Evolutionary conservation across 2,888 invertebrate genomes (phyloP).

Genomic region (Drosophila parthenogenetica): DNA sequence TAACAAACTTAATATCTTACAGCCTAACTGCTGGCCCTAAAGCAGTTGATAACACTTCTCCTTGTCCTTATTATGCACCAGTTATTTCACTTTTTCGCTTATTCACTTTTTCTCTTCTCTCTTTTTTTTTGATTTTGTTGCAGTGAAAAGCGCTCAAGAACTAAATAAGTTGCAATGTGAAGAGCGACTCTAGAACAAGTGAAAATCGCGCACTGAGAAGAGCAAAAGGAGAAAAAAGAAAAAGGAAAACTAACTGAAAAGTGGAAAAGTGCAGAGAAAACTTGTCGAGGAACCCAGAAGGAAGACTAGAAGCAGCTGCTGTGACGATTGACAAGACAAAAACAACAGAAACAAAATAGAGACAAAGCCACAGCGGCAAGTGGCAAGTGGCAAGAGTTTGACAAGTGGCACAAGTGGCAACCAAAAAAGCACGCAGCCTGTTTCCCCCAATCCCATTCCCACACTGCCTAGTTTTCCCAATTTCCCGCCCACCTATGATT

Average conservation of each 20-base stretch:
- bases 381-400: constrained; percentile 59
- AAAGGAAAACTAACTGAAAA: constrained; percentile 29
- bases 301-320: constrained; percentile 49
- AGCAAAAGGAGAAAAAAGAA: constrained; percentile 21
- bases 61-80: not conserved
- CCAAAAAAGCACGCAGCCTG: constrained; percentile 48
- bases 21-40: not conserved
- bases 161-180: constrained; percentile 80
- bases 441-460: constrained; percentile 25
- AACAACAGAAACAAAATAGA: constrained; percentile 51
- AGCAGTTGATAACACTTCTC: not conserved
- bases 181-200: constrained; percentile 62
- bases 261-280: constrained; percentile 50
- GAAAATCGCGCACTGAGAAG: constrained; percentile 44
- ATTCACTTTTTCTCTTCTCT: constrained; percentile 46
- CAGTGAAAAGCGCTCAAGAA: constrained; percentile 54
- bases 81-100: constrained; percentile 44
- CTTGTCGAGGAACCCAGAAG: constrained; percentile 59
- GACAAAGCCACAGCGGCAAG: constrained; percentile 16
- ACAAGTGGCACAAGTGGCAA: constrained; percentile 64
- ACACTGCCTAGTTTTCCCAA: too few relatives aligned
- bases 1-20: not conserved
- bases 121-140: constrained; percentile 47
- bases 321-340: constrained; percentile 80
- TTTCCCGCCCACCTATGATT: too few relatives aligned